Conservation (phyloP, 2,113 vertebrate species). For the Tiliqua scincoides region DNA sequence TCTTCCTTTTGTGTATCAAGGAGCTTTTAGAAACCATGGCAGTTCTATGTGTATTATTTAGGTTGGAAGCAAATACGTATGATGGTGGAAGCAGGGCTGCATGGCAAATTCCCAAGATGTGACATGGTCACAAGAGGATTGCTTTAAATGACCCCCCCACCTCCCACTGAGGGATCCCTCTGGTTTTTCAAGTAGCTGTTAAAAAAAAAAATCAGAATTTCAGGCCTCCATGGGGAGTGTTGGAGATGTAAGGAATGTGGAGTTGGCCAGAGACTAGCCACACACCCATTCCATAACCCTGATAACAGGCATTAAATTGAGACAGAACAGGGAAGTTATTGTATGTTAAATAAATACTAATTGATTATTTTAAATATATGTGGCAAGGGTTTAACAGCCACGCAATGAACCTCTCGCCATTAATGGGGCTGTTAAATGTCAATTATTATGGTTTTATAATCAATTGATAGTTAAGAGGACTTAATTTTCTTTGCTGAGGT, state of each 20-base stretch:
- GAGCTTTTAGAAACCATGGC: constrained; percentile 68
- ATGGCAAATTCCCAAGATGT: not conserved
- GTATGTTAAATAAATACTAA: constrained; percentile 77
- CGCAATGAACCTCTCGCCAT: constrained; percentile 68
- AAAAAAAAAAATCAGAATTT: too few relatives aligned
- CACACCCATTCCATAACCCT: not conserved
- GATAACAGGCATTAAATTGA: constrained; percentile 62
- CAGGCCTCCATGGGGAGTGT: too few relatives aligned
- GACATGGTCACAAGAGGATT: too few relatives aligned
- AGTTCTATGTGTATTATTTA: not conserved
- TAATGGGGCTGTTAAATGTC: constrained; percentile 61
- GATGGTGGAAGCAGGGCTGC: not conserved
- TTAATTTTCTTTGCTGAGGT: constrained; percentile 43
- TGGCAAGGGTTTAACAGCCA: constrained; percentile 67
- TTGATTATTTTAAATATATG: constrained; percentile 75
- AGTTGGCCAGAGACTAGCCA: too few relatives aligned
- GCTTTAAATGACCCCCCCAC: too few relatives aligned
- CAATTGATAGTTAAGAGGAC: constrained; percentile 66
- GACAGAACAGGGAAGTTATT: constrained; percentile 65
- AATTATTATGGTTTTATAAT: constrained; percentile 72
- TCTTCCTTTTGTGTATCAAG: constrained; percentile 62
- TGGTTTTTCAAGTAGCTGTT: too few relatives aligned
- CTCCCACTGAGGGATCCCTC: too few relatives aligned
- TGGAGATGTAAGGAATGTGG: too few relatives aligned
- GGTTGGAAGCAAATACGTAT: constrained; percentile 41